Evolutionary conservation across 2,888 invertebrate genomes (phyloP).

Genomic region (Leucoma salicis): DNA sequence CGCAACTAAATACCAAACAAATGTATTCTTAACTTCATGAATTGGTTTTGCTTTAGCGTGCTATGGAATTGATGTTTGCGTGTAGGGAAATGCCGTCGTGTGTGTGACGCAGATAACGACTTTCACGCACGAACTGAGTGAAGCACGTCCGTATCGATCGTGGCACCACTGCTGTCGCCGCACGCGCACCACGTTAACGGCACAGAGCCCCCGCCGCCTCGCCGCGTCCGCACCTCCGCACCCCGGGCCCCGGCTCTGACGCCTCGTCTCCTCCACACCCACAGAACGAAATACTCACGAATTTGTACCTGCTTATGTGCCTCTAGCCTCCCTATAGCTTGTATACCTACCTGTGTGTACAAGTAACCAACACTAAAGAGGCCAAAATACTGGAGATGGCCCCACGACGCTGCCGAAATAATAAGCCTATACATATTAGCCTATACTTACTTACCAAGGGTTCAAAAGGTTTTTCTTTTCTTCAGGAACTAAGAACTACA

Average conservation of each 20-base stretch:
- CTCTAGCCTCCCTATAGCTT: too few species aligned
- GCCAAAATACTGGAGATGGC: too few species aligned
- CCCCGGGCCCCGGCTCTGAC: constrained; percentile 23
- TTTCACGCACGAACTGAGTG: constrained; percentile 82
- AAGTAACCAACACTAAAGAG: too few species aligned
- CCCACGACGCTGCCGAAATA: too few species aligned
- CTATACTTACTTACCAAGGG: too few species aligned
- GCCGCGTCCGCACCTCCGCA: constrained; percentile 31
- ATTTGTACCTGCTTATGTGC: too few species aligned
- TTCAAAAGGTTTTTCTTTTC: too few species aligned
- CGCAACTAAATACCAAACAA: constrained; percentile 42
- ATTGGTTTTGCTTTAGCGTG: constrained; percentile 53
- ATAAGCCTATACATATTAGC: too few species aligned
- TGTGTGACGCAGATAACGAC: constrained; percentile 78
- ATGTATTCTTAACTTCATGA: constrained; percentile 42
- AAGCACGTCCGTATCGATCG: constrained; percentile 80
- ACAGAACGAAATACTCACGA: too few species aligned
- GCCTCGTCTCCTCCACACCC: too few species aligned
- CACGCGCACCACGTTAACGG: constrained; percentile 73
- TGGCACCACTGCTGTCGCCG: constrained; percentile 46
- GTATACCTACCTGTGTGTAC: too few species aligned
- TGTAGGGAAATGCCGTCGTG: constrained; percentile 69
- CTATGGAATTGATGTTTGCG: constrained; percentile 58
- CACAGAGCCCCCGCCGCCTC: constrained; percentile 53
- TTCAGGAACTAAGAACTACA: too few species aligned